These are phyloP conservation scores for Amyelois transitella DNA, from an alignment of 1,140 invertebrate genomes.

Conservation along the genomic window DNA sequence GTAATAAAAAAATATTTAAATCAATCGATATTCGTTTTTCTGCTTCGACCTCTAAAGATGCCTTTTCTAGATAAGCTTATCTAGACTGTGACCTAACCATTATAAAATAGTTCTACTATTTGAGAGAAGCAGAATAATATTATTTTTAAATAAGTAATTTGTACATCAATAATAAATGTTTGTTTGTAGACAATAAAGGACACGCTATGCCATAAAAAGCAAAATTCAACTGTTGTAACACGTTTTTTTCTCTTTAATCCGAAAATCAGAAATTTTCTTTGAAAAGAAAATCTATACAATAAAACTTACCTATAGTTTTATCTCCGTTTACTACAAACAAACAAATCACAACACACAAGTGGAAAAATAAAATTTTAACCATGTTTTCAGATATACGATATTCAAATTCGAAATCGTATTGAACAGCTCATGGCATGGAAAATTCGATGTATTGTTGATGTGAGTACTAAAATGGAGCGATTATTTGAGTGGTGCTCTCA, in stretches of 20 bases:
- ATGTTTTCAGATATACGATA: background rate
- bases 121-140: too few species aligned
- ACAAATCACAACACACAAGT: conserved; percentile 1
- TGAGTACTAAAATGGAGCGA: background rate
- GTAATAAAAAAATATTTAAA: background rate
- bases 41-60: too few species aligned
- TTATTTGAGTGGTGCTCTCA: background rate
- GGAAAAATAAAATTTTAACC: background rate
- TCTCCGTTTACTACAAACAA: conserved; percentile 22
- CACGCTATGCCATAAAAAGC: too few species aligned
- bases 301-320: conserved; percentile 34
- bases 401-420: background rate
- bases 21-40: background rate
- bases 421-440: background rate
- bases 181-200: too few species aligned
- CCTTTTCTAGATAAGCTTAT: too few species aligned
- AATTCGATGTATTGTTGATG: background rate
- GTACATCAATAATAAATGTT: too few species aligned
- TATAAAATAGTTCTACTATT: too few species aligned
- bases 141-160: too few species aligned
- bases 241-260: too few species aligned
- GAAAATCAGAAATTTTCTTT: too few species aligned
- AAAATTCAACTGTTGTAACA: too few species aligned
- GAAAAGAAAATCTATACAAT: background rate
- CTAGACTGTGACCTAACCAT: too few species aligned